A percentile compares a stretch with the other conserved stretches of the same genome.
phyloP scores from a whole-genome alignment of 2,113 vertebrate genomes.

The Thinocorus orbignyianus region DNA sequence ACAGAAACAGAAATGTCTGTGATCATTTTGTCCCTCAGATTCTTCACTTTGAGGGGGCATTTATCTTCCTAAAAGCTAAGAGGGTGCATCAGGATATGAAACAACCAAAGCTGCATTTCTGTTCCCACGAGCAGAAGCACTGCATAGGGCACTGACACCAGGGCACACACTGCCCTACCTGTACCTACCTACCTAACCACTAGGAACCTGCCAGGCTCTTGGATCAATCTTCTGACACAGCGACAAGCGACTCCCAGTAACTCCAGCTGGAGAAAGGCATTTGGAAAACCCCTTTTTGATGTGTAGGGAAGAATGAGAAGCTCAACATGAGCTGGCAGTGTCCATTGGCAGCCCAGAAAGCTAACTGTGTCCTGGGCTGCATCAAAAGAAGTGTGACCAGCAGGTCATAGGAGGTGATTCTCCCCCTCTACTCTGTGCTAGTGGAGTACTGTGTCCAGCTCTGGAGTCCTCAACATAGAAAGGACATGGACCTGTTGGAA shows the following conservation, averaged over 20 bases:
- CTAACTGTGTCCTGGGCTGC: no score
- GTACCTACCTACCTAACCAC: rapidly evolving
- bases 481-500: no score
- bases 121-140: neutral
- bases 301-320: neutral
- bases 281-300: neutral
- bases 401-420: no score
- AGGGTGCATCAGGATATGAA: rapidly evolving
- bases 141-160: neutral
- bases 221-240: rapidly evolving
- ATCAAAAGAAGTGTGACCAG: no score
- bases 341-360: no score
- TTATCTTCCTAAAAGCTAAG: neutral
- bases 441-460: no score
- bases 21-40: neutral
- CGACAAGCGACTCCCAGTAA: neutral
- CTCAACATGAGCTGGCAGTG: no score
- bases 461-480: no score
- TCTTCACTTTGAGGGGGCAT: neutral
- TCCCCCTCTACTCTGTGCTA: no score
- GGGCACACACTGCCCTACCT: rapidly evolving
- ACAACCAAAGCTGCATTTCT: neutral
- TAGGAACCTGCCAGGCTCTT: rapidly evolving
- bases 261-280: neutral
- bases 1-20: neutral